Evolutionary conservation across 1,140 invertebrate genomes (phyloP).

Genomic region (Pararge aegeria): DNA sequence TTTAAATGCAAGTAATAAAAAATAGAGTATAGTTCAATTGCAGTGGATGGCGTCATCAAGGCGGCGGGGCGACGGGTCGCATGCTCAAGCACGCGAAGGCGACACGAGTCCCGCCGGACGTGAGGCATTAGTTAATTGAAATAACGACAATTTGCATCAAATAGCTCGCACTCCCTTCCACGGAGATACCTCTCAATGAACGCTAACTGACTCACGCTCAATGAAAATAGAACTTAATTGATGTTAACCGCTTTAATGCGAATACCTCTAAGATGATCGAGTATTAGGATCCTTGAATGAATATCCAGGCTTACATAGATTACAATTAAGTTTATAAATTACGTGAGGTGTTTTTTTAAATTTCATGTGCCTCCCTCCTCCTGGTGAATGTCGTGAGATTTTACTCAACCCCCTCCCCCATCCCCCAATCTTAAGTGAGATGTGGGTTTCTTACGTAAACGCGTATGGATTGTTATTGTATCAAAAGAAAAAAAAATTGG

Average conservation of each 20-base stretch:
- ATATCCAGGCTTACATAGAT: slow-evolving; percentile 1
- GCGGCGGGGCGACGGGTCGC: background rate
- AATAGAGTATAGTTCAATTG: too few species aligned
- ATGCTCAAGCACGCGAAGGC: slow-evolving; percentile 16
- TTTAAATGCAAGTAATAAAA: too few species aligned
- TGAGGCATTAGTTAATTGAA: slow-evolving; percentile 60
- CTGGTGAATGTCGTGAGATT: too few species aligned
- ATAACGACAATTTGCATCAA: slow-evolving; percentile 60
- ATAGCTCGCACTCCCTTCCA: slow-evolving; percentile 40
- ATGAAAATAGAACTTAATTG: slow-evolving; percentile 69
- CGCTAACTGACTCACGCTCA: slow-evolving; percentile 60
- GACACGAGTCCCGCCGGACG: slow-evolving; percentile 48
- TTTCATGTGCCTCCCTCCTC: too few species aligned
- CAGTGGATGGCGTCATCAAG: slow-evolving; percentile 2
- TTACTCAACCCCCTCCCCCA: too few species aligned
- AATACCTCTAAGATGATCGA: slow-evolving; percentile 33
- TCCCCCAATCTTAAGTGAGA: too few species aligned
- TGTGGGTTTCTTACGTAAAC: too few species aligned
- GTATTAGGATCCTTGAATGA: slow-evolving; percentile 27
- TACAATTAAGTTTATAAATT: background rate
- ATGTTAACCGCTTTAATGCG: slow-evolving; percentile 50
- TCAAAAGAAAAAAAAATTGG: too few species aligned
- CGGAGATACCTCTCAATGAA: slow-evolving; percentile 53
- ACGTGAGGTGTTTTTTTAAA: too few species aligned
- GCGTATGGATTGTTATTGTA: too few species aligned